These are phyloP conservation scores for Oplegnathus fasciatus DNA, from an alignment of 2,113 vertebrate species.

Conservation along the genomic window DNA sequence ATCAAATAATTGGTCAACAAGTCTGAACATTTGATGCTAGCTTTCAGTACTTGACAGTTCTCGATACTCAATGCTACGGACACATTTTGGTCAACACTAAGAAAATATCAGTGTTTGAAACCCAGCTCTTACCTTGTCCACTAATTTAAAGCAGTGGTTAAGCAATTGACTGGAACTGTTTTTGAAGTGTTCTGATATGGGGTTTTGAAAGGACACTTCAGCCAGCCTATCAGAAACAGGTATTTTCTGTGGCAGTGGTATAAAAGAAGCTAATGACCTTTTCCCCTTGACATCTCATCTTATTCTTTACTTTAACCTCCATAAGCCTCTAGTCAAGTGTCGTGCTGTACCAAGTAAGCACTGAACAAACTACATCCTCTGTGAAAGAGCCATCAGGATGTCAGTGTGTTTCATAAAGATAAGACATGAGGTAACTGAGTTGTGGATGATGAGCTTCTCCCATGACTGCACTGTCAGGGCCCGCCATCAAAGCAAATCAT, in stretches of 20 bases:
- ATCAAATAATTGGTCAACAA: not conserved
- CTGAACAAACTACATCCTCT: not conserved
- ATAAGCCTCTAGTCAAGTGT: not conserved
- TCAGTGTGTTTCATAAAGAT: slow-evolving; percentile 30
- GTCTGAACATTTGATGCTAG: not conserved
- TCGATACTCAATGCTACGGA: not conserved
- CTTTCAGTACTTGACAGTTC: not conserved
- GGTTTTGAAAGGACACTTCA: not conserved
- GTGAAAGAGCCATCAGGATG: slow-evolving; percentile 21
- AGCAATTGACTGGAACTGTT: not conserved
- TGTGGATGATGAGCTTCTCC: slow-evolving; percentile 43
- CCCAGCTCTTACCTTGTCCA: no score
- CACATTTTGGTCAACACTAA: not conserved
- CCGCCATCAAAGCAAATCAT: slow-evolving; percentile 51
- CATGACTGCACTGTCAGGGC: slow-evolving; percentile 35
- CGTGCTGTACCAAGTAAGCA: not conserved
- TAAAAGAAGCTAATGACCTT: not conserved
- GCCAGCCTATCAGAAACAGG: not conserved
- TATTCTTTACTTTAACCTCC: not conserved
- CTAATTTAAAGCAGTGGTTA: not conserved
- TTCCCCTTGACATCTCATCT: not conserved
- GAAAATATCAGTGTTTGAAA: not conserved
- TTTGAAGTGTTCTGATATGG: not conserved
- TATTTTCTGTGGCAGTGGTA: not conserved
- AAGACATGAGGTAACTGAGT: slow-evolving; percentile 19